Percentiles rank a stretch among this genome's conserved stretches.
Conservation (phyloP, 2,888 invertebrate species). For the Oscheius sp. region DNA sequence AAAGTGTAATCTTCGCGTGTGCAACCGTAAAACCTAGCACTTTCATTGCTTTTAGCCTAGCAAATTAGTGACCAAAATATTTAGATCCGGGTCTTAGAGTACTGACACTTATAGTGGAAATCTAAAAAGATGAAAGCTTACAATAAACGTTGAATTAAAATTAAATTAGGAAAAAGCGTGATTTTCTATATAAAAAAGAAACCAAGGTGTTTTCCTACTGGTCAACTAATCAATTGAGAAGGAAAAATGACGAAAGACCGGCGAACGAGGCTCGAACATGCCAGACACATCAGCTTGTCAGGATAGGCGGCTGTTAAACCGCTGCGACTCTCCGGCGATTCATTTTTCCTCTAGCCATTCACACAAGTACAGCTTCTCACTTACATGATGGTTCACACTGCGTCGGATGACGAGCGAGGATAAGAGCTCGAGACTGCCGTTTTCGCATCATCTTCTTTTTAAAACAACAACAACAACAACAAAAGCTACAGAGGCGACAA, state of each 20-base stretch:
- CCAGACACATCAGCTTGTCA: constrained; percentile 30
- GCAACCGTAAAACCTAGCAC: too few relatives aligned
- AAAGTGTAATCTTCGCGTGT: too few relatives aligned
- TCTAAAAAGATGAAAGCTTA: too few relatives aligned
- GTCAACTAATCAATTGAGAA: not conserved
- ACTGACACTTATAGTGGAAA: too few relatives aligned
- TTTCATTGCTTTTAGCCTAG: too few relatives aligned
- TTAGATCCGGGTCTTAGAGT: too few relatives aligned
- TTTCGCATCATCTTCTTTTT: not conserved
- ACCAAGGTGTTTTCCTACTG: not conserved
- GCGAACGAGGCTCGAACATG: constrained; percentile 12
- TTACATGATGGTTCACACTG: constrained; percentile 20
- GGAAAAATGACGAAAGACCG: not conserved
- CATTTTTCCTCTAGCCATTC: constrained; percentile 5
- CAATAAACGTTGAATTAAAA: too few relatives aligned
- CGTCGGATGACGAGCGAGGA: constrained; percentile 11
- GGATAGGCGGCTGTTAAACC: constrained; percentile 26
- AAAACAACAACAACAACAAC: not conserved
- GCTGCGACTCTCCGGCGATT: constrained; percentile 10
- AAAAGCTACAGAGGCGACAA: not conserved
- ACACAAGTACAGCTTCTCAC: not conserved
- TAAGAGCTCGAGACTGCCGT: constrained; percentile 8
- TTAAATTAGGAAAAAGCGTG: too few relatives aligned
- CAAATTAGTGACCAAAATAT: too few relatives aligned
- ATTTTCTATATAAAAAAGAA: too few relatives aligned